Conservation (phyloP, 2,797 vertebrate genomes). For the Coilia nasus region DNA sequence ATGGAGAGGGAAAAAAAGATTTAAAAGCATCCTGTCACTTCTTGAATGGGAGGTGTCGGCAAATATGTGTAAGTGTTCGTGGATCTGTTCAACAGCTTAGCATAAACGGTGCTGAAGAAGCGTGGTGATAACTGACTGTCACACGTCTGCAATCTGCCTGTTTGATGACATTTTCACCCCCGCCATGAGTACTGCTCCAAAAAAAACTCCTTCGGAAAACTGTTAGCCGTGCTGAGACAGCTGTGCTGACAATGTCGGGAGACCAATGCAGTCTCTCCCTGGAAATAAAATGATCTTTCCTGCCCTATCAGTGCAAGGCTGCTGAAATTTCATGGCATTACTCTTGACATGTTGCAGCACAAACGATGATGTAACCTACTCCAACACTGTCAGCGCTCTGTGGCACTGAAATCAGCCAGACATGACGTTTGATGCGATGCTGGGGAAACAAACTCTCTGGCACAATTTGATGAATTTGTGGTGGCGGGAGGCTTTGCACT, state of each 20-base stretch:
- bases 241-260: neutral
- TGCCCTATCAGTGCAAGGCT: neutral
- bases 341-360: neutral
- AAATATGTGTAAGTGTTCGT: neutral
- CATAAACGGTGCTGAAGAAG: neutral
- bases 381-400: neutral
- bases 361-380: neutral
- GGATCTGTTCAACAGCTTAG: neutral
- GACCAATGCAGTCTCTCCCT: neutral
- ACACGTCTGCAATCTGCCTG: neutral
- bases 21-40: constrained; percentile 1
- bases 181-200: neutral
- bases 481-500: neutral
- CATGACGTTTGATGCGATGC: neutral
- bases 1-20: neutral
- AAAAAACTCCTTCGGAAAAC: neutral
- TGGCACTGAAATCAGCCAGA: neutral
- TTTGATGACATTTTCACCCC: neutral
- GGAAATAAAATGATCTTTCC: neutral
- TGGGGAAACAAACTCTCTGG: neutral
- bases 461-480: neutral
- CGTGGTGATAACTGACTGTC: constrained; percentile 1
- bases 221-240: neutral
- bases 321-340: neutral
- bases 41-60: neutral